phyloP scores from a whole-genome alignment of 2,797 vertebrate genomes.

The Amblyopsis hoosieri region DNA sequence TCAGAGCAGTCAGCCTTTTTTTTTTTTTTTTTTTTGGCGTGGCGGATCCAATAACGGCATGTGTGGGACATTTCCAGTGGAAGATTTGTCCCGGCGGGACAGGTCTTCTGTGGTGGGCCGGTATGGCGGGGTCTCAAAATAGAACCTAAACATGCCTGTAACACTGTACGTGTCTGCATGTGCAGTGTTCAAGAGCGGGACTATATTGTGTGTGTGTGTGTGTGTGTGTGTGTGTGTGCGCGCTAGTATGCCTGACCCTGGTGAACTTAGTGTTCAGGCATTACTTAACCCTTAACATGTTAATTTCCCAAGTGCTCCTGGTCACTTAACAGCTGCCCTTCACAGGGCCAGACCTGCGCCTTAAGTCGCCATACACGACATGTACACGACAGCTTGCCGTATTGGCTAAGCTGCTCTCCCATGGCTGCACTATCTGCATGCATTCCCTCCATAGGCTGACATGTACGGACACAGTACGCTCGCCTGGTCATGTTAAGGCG shows the following conservation, averaged over 20 bases:
- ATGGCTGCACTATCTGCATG: slow-evolving; percentile 24
- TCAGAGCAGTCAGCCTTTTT: slow-evolving; percentile 10
- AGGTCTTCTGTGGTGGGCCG: slow-evolving; percentile 34
- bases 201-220: slow-evolving; percentile 26
- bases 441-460: slow-evolving; percentile 43
- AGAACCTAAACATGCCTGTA: slow-evolving; percentile 54
- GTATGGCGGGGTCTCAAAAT: slow-evolving; percentile 51
- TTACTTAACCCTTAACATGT: slow-evolving; percentile 70
- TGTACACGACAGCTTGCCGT: background rate
- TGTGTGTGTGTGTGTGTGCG: slow-evolving; percentile 22
- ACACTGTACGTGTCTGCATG: slow-evolving; percentile 23
- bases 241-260: slow-evolving; percentile 51
- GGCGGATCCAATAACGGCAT: slow-evolving; percentile 7
- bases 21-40: background rate
- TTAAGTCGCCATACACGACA: background rate
- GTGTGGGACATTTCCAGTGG: slow-evolving; percentile 11
- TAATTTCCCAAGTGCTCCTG: slow-evolving; percentile 34
- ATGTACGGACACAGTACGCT: slow-evolving; percentile 39
- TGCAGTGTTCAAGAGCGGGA: slow-evolving; percentile 39
- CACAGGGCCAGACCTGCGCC: slow-evolving; percentile 29
- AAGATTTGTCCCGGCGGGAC: slow-evolving; percentile 15
- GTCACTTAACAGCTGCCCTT: slow-evolving; percentile 44
- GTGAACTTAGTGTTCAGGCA: slow-evolving; percentile 64
- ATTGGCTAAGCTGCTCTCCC: too few species aligned
- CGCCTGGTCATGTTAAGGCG: slow-evolving; percentile 57